Evolutionary conservation across 2,888 invertebrate species (phyloP), one percentile per base, ranked within the genome.

Genomic region (Lasioglossum villosulum): DNA sequence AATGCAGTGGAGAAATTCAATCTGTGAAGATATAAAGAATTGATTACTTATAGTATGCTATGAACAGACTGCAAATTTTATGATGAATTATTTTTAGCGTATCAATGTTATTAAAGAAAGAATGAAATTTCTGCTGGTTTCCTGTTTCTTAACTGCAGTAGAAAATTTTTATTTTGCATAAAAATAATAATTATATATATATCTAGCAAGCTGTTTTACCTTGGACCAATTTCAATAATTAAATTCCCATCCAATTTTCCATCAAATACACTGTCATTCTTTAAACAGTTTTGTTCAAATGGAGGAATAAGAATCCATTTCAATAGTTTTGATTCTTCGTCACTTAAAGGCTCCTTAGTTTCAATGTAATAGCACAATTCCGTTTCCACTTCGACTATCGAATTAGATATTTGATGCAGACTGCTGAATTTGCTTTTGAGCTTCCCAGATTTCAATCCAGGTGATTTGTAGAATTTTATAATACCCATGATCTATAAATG

Each of bases 1-100:
- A 98, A 98, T 0, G 99, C 97, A 63, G 99, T 99, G 27, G 98
- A 99, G 95, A 99, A 99, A 95, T 99, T 98, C 91, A 99, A 97
- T 91, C 99, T 97, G 94, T 23, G 87, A 87, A 0, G 45, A 72
- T 16, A 73, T 39, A 56, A 81, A 85, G 88, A 59, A 56, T 27
- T 70, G 2, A 63, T 56, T 42, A 19, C 12, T 75, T 81, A 52
- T 45, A 59, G 63, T 75, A 52, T 34, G 75, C 23, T 48, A 75
- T 68, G 39, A 75, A 12, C 68, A 70, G 8, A 48, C 8, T 48
- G 23, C 2, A 0, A 8, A 48, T 48, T 48, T 48, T 48, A 48
- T 48, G 23, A 48, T 8, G 0, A 48, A 48, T 45, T 45, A 45
- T 45, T 19, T 19, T 19, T 19, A 48, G 48, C 19, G 1, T 48